Evolutionary conservation across 2,113 vertebrate genomes (phyloP), one percentile per base, ranked within the genome.

Genomic region (Pomatorhinus ruficollis): DNA sequence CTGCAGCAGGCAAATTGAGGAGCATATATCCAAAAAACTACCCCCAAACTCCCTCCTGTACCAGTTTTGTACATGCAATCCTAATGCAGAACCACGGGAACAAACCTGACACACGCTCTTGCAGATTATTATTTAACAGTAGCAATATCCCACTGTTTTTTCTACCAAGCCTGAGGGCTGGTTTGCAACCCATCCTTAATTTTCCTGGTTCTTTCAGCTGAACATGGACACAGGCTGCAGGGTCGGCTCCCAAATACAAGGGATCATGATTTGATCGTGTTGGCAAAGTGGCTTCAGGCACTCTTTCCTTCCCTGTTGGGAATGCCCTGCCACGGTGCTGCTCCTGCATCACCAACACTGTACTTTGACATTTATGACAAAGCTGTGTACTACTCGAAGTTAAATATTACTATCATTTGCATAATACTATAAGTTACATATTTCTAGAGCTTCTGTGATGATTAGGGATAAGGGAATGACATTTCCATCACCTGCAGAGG

Each of bases 81-180:
- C 1, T 42, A 35, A 68, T 37, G 64, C 27, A 53, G 75, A 61
- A 5, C 30, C 19, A 19, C 0, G 0, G n/a, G 25, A 83, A 28
- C 31, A 77, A 52, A 53, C 8, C 6, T 77, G 27, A 12, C 15
- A 5, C 17, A 11, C 13, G 0, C 3, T n/a, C 3, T 4, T 85
- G 47, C 7, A 14, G 17, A 37, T 60, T 60, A 47, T 54, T 52
- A 37, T 47, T 90, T 31, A 83, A 22, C 24, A 63, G 15, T 4
- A 17, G 25, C 20, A 89, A 93, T 57, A 42, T 25, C 3, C 16
- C n/a, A 5, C 27, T 49, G 0, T 8, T 64, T 94, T 83, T 20
- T 83, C 69, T 20, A 53, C 24, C 0, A 3, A 69, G 24, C 12
- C n/a, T 28, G 28, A 40, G 12, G 30, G 11, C 6, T 37, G 11